Percentiles rank a stretch among this genome's conserved stretches.
Evolutionary conservation across 2,888 invertebrate genomes (phyloP).

Genomic region (Lepidochrysops patricia): DNA sequence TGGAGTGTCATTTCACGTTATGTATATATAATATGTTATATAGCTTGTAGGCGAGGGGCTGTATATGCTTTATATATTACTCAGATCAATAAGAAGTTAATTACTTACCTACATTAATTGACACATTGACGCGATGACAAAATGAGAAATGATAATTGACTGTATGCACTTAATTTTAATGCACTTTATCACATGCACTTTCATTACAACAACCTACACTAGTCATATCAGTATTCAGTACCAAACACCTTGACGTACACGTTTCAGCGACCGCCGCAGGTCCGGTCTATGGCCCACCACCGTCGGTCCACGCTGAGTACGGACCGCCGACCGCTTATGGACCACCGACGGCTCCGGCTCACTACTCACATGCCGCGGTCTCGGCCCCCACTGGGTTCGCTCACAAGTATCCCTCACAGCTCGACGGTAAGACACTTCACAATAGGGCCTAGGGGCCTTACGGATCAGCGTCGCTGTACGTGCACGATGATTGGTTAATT

Average conservation of each 20-base stretch:
- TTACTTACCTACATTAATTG: background rate
- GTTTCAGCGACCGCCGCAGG: conserved; percentile 36
- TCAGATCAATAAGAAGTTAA: too few relatives aligned
- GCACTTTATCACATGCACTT: background rate
- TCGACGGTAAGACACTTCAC: conserved; percentile 50
- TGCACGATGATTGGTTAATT: background rate
- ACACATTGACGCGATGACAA: background rate
- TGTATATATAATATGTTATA: too few relatives aligned
- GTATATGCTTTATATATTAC: too few relatives aligned
- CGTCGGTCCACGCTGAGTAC: conserved; percentile 49
- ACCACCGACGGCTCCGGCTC: conserved; percentile 58
- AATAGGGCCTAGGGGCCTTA: too few relatives aligned
- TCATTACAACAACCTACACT: background rate
- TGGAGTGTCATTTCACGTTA: too few relatives aligned
- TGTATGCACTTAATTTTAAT: background rate
- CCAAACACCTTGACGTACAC: background rate
- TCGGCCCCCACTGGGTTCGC: conserved; percentile 56
- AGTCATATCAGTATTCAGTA: background rate
- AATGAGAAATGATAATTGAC: background rate
- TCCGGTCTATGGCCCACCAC: conserved; percentile 55
- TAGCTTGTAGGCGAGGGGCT: too few relatives aligned
- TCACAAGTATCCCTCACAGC: conserved; percentile 58
- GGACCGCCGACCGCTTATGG: conserved; percentile 52
- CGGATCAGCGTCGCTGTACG: too few relatives aligned
- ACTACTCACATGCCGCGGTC: conserved; percentile 46